Conservation (phyloP, 2,797 vertebrate genomes). For the Gambusia yucatana region DNA sequence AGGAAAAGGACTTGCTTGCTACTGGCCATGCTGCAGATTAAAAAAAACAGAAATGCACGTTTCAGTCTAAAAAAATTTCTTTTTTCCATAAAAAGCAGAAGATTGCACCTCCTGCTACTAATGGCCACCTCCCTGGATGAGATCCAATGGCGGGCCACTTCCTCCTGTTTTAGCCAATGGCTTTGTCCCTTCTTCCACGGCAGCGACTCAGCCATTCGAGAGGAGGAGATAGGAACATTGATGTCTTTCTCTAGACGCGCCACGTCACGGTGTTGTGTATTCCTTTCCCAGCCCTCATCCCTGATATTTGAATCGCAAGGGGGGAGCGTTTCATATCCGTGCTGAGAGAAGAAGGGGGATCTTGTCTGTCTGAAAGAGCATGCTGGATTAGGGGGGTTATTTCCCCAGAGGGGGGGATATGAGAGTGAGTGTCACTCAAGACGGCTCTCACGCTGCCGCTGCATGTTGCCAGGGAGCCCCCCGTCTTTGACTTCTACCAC, state of each 20-base stretch:
- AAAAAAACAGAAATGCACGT: slow-evolving; percentile 10
- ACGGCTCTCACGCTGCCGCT: slow-evolving; percentile 69
- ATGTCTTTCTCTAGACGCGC: slow-evolving; percentile 73
- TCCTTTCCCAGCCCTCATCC: slow-evolving; percentile 70
- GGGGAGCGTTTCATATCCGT: slow-evolving; percentile 88
- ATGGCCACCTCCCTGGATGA: slow-evolving; percentile 63
- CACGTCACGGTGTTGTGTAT: slow-evolving; percentile 76
- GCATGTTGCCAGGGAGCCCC: slow-evolving; percentile 73
- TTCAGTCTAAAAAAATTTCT: not conserved
- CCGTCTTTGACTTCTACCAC: slow-evolving; percentile 64
- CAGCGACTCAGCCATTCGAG: slow-evolving; percentile 62
- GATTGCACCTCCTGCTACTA: slow-evolving; percentile 3
- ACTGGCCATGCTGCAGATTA: slow-evolving; percentile 10
- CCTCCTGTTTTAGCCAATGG: slow-evolving; percentile 67
- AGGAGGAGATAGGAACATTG: slow-evolving; percentile 63
- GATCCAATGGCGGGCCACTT: slow-evolving; percentile 69
- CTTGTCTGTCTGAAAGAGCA: slow-evolving; percentile 92
- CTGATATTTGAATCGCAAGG: slow-evolving; percentile 84
- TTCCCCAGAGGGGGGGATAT: slow-evolving; percentile 91
- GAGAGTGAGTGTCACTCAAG: slow-evolving; percentile 85
- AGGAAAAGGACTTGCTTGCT: slow-evolving; percentile 20
- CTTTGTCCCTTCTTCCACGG: slow-evolving; percentile 45
- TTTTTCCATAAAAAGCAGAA: slow-evolving; percentile 1
- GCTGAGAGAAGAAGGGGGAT: slow-evolving; percentile 86
- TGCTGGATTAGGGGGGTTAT: slow-evolving; percentile 94